A percentile compares a stretch with the other conserved stretches of the same genome.
These are phyloP conservation scores for Actinia tenebrosa DNA, from an alignment of 64 coral and sea anemone species.

Conservation along the genomic window DNA sequence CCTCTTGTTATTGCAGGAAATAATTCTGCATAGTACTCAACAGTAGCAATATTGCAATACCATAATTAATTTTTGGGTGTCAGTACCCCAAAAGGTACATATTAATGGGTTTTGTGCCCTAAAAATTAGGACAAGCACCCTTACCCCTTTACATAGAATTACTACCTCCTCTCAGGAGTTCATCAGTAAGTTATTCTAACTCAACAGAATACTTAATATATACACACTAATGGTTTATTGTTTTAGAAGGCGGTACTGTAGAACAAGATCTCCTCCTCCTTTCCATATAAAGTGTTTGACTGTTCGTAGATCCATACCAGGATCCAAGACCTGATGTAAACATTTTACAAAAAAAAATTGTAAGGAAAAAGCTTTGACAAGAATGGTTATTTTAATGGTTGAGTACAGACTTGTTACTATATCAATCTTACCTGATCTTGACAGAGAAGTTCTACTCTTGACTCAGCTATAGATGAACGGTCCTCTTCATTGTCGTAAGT, in stretches of 20 bases:
- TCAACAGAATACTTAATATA: background rate
- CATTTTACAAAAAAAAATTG: background rate
- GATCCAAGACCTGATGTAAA: constrained; percentile 61
- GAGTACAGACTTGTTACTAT: no score
- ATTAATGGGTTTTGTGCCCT: no score
- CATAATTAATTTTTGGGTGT: no score
- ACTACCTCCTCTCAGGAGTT: background rate
- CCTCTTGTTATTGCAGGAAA: no score
- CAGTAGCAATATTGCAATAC: no score
- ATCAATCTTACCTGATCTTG: constrained; percentile 69
- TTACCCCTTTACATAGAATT: no score
- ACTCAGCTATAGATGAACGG: constrained; percentile 69
- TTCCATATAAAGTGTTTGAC: constrained; percentile 98
- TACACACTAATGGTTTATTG: background rate
- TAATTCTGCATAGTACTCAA: no score
- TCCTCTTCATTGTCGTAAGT: constrained; percentile 66
- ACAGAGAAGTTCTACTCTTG: constrained; percentile 89
- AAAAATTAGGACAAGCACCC: no score
- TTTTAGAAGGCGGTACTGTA: constrained; percentile 89
- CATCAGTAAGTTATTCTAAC: background rate
- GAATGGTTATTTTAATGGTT: no score
- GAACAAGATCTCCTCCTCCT: constrained; percentile 70
- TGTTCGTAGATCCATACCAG: constrained; percentile 89
- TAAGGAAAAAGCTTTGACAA: background rate
- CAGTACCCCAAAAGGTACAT: no score